A percentile compares a stretch with the other conserved stretches of the same genome.
Evolutionary conservation across 2,888 invertebrate genomes (phyloP).

Genomic region (Pristionchus japonicus): DNA sequence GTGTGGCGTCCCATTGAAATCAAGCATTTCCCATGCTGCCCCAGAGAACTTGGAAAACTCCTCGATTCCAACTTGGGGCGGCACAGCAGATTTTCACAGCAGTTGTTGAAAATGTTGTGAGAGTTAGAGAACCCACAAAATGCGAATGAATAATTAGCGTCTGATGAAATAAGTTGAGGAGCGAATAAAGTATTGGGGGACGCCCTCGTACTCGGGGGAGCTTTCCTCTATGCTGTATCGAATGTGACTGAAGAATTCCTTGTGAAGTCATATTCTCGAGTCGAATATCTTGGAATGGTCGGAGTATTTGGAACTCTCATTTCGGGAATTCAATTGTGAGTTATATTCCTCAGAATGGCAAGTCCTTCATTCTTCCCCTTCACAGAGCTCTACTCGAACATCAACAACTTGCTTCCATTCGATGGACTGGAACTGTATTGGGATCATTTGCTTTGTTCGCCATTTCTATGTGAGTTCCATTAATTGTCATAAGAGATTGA

Average conservation of each 20-base stretch:
- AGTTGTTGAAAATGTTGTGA: too few species aligned
- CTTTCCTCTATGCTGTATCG: constrained; percentile 76
- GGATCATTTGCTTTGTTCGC: constrained; percentile 79
- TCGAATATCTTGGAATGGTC: constrained; percentile 87
- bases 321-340: constrained; percentile 84
- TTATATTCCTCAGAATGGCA: too few species aligned
- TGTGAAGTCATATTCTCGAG: constrained; percentile 84
- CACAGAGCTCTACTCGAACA: constrained; percentile 82
- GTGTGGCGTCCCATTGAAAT: too few species aligned
- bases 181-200: constrained; percentile 87
- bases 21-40: too few species aligned
- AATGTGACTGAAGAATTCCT: constrained; percentile 80
- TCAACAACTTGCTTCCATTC: constrained; percentile 82
- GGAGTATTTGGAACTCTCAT: constrained; percentile 87
- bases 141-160: too few species aligned
- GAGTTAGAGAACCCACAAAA: too few species aligned
- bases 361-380: too few species aligned
- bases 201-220: constrained; percentile 86
- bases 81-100: too few species aligned
- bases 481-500: not conserved
- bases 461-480: constrained; percentile 81
- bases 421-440: constrained; percentile 79
- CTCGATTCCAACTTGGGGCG: too few species aligned
- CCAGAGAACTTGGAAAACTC: too few species aligned
- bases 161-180: constrained; percentile 78